Evolutionary conservation across 2,797 vertebrate species (phyloP).

Genomic region (Anguilla megastoma): DNA sequence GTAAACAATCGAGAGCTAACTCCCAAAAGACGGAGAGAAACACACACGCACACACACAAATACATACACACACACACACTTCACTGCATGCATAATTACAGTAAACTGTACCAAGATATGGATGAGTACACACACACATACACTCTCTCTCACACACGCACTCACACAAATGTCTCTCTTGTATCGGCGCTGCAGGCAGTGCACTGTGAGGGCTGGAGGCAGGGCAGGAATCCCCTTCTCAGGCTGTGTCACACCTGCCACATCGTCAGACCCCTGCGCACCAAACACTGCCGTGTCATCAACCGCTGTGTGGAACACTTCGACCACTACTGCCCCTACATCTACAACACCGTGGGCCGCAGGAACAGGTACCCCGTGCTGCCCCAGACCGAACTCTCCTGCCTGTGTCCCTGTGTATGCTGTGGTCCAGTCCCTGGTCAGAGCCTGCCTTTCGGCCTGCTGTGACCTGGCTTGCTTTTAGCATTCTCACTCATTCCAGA

Average conservation of each 20-base stretch:
- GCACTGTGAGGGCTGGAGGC: conserved; percentile 49
- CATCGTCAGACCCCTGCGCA: conserved; percentile 51
- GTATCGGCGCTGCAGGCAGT: conserved; percentile 39
- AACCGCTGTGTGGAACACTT: conserved; percentile 52
- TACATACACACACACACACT: neutral
- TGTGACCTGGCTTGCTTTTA: neutral
- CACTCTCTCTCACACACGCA: neutral
- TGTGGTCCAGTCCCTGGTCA: neutral
- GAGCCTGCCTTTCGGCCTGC: neutral
- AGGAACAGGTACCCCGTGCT: conserved; percentile 51
- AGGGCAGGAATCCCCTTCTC: conserved; percentile 43
- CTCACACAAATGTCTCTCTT: neutral
- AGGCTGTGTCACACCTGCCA: conserved; percentile 54
- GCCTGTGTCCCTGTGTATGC: neutral
- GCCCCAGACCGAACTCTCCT: neutral
- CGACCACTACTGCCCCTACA: conserved; percentile 58
- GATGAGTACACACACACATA: neutral
- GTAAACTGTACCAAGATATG: neutral
- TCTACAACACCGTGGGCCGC: conserved; percentile 54
- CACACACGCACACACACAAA: neutral
- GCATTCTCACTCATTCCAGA: neutral
- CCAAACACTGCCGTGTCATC: conserved; percentile 53
- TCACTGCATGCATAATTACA: neutral
- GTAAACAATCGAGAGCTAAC: conserved; percentile 27
- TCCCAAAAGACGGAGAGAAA: neutral